Evolutionary conservation across 2,888 invertebrate genomes (phyloP).

Genomic region (Dasypogon diadema): DNA sequence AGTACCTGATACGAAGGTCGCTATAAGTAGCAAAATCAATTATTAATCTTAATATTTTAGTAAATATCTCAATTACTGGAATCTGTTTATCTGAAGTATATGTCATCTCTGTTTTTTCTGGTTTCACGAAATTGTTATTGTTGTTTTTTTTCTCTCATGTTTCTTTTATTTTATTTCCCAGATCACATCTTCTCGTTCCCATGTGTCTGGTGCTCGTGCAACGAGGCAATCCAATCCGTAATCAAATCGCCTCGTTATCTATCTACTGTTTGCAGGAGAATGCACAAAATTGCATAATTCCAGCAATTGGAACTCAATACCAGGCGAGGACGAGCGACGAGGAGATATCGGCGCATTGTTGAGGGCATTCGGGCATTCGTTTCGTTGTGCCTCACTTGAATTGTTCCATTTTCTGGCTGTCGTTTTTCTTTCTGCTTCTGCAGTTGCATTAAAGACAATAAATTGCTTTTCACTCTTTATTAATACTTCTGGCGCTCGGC

Average conservation of each 20-base stretch:
- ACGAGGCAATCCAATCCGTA: slow-evolving; percentile 17
- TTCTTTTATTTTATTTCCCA: neutral
- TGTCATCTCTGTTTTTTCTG: no score
- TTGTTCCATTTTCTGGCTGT: neutral
- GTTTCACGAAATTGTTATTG: no score
- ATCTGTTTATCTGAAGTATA: no score
- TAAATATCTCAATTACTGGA: slow-evolving; percentile 16
- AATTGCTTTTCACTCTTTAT: no score
- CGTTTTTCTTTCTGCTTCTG: slow-evolving; percentile 2
- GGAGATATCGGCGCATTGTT: neutral
- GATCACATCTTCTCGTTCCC: slow-evolving; percentile 8
- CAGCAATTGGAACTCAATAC: slow-evolving; percentile 37
- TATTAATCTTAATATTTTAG: neutral
- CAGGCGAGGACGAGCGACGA: neutral
- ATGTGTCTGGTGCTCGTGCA: neutral
- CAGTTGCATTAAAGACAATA: slow-evolving; percentile 4
- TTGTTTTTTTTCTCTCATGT: neutral
- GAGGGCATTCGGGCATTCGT: slow-evolving; percentile 1
- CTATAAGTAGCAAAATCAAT: no score
- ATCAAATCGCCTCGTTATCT: slow-evolving; percentile 22
- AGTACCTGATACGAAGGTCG: no score
- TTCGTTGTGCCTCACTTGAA: slow-evolving; percentile 1
- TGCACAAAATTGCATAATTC: slow-evolving; percentile 43
- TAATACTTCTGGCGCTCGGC: no score
- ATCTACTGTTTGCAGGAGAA: slow-evolving; percentile 15